A percentile compares a stretch with the other conserved stretches of the same genome.
Conservation (phyloP, 2,113 vertebrate species). For the Mustela lutreola region DNA sequence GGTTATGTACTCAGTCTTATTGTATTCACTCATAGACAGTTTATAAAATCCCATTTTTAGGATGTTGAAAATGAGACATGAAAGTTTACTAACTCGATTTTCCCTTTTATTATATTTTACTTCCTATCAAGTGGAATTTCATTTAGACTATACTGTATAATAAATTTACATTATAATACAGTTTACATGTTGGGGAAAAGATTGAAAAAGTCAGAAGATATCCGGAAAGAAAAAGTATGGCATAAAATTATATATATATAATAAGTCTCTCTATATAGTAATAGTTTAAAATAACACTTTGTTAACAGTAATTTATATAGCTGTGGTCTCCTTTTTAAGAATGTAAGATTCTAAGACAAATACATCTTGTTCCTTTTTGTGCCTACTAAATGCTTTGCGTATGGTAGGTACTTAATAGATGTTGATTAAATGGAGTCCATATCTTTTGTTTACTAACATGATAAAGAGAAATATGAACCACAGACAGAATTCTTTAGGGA, state of each 20-base stretch:
- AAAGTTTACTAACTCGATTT: conserved; percentile 55
- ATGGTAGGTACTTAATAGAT: conserved; percentile 14
- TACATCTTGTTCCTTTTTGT: background rate
- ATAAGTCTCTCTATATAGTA: background rate
- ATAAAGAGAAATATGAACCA: conserved; percentile 10
- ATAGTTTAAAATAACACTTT: conserved; percentile 2
- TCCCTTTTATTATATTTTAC: conserved; percentile 60
- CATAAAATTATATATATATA: background rate
- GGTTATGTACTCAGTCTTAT: background rate
- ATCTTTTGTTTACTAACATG: conserved; percentile 44
- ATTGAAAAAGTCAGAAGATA: background rate
- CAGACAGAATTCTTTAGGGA: conserved; percentile 1
- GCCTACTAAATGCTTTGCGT: background rate
- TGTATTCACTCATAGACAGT: background rate
- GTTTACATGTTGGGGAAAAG: background rate
- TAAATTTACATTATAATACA: conserved; percentile 49
- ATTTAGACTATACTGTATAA: conserved; percentile 23
- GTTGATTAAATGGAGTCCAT: background rate
- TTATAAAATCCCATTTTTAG: conserved; percentile 10
- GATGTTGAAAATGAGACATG: background rate
- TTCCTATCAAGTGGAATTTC: conserved; percentile 43
- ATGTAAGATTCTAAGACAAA: background rate
- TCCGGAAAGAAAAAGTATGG: background rate
- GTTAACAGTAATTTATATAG: background rate
- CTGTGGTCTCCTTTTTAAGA: background rate